These are phyloP conservation scores for Scaptomyza tumidula DNA, from an alignment of 2,888 invertebrate genomes.

Conservation along the genomic window DNA sequence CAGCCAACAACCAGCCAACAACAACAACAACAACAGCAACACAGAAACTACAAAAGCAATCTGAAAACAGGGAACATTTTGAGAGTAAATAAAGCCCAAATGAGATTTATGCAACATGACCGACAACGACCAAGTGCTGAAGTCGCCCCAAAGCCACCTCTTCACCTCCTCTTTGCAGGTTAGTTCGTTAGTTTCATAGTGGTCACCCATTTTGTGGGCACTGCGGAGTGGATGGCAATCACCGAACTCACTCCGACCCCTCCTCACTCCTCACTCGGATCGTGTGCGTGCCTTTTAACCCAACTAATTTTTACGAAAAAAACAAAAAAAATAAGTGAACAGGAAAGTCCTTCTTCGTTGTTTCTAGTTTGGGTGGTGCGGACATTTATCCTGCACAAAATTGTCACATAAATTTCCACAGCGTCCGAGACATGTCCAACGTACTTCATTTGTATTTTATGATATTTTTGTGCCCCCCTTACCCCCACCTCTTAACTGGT, in stretches of 20 bases:
- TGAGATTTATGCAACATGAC: slow-evolving; percentile 82
- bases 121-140: slow-evolving; percentile 80
- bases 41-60: slow-evolving; percentile 58
- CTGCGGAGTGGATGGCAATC: slow-evolving; percentile 58
- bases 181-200: slow-evolving; percentile 76
- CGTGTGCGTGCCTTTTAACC: slow-evolving; percentile 72
- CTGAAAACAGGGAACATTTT: slow-evolving; percentile 71
- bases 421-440: slow-evolving; percentile 76
- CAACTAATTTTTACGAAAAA: slow-evolving; percentile 62
- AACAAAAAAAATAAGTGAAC: slow-evolving; percentile 15
- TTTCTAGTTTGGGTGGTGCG: slow-evolving; percentile 22
- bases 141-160: slow-evolving; percentile 59
- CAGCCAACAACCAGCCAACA: slow-evolving; percentile 9
- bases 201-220: slow-evolving; percentile 74
- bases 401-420: slow-evolving; percentile 76
- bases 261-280: background rate
- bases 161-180: slow-evolving; percentile 15
- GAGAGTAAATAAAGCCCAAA: slow-evolving; percentile 81
- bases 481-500: slow-evolving; percentile 58
- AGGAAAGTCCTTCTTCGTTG: slow-evolving; percentile 43
- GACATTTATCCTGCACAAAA: slow-evolving; percentile 75
- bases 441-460: slow-evolving; percentile 79
- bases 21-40: slow-evolving; percentile 37
- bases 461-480: slow-evolving; percentile 72
- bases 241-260: slow-evolving; percentile 24